Percentiles rank a stretch among this genome's conserved stretches.
Conservation (phyloP, 2,113 vertebrate species). For the Syngnathoides biaculeatus region DNA sequence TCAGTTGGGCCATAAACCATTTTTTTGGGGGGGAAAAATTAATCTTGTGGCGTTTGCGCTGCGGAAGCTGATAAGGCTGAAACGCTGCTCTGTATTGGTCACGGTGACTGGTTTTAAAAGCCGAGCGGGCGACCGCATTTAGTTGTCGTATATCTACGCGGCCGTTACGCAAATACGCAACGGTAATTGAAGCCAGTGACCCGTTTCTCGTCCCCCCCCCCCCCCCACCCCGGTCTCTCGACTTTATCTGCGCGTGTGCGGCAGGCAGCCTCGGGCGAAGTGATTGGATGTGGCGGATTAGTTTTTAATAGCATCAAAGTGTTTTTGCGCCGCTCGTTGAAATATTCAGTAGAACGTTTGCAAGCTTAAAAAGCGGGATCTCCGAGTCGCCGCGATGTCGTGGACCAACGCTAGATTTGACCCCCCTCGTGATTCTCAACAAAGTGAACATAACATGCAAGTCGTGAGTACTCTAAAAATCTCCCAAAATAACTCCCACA, state of each 20-base stretch:
- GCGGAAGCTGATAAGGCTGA: not conserved
- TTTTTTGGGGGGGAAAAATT: no score
- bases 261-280: conserved; percentile 2
- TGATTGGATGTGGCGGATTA: conserved; percentile 14
- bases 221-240: no score
- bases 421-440: no score
- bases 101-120: not conserved
- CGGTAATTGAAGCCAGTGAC: conserved; percentile 50
- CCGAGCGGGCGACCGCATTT: not conserved
- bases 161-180: conserved; percentile 34
- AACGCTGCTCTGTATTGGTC: not conserved
- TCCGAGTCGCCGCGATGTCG: not conserved
- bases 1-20: no score
- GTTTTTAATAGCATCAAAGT: conserved; percentile 18
- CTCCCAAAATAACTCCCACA: no score
- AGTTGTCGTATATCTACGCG: not conserved
- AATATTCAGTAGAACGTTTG: conserved; percentile 4
- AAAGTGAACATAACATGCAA: no score
- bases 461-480: no score
- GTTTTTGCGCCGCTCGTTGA: conserved; percentile 13
- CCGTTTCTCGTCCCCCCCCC: no score
- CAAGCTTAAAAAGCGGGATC: not conserved
- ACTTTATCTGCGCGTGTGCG: not conserved
- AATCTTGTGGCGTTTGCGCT: not conserved
- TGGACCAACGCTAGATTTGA: no score